phyloP scores from a whole-genome alignment of 2,797 vertebrate species.

The Sardinella longiceps region DNA sequence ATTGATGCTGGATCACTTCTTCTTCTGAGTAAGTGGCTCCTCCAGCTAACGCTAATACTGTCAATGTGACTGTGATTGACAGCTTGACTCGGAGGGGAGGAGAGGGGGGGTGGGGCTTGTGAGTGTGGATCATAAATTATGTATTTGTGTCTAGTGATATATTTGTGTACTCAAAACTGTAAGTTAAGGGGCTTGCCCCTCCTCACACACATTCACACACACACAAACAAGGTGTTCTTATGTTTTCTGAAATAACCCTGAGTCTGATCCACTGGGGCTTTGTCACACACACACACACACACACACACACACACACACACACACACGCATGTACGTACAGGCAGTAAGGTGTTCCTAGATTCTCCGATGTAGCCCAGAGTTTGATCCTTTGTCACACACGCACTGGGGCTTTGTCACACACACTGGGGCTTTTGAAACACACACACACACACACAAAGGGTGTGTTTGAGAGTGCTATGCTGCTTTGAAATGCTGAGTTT shows the following conservation, averaged over 20 bases:
- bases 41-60: not conserved
- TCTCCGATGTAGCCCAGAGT: not conserved
- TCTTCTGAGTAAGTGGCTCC: no score
- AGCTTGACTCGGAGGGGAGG: no score
- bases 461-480: not conserved
- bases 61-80: not conserved
- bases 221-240: not conserved
- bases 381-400: not conserved
- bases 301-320: not conserved
- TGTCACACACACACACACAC: not conserved
- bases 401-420: not conserved
- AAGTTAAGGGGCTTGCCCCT: not conserved
- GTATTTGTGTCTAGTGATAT: not conserved
- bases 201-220: not conserved
- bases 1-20: no score
- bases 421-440: not conserved
- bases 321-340: not conserved
- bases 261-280: not conserved
- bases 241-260: not conserved
- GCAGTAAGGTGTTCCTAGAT: no score
- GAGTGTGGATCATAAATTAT: not conserved
- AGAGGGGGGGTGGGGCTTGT: no score
- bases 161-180: not conserved
- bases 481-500: not conserved
- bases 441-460: not conserved